phyloP scores from a whole-genome alignment of 2,888 invertebrate species.

The Pristionchus arcanus region DNA sequence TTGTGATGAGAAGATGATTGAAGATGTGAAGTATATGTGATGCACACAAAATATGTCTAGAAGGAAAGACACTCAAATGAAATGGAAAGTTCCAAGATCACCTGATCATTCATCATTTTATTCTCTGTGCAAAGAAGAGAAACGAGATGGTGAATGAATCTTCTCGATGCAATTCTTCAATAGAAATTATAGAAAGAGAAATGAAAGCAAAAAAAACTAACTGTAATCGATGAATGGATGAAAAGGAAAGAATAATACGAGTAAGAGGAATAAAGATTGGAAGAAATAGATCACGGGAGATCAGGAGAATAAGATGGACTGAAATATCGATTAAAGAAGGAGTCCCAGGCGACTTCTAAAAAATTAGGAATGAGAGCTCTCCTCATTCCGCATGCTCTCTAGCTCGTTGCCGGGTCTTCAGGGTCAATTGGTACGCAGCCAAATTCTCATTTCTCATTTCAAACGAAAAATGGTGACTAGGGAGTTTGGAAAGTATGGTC shows the following conservation, averaged over 20 bases:
- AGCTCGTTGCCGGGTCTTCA: too few relatives aligned
- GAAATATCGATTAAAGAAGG: background rate
- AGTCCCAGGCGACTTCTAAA: too few relatives aligned
- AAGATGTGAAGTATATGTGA: slow-evolving; percentile 7
- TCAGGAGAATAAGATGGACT: background rate
- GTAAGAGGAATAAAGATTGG: slow-evolving; percentile 42
- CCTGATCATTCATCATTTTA: slow-evolving; percentile 50
- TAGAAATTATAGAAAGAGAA: background rate
- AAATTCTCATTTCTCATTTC: too few relatives aligned
- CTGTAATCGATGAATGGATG: slow-evolving; percentile 9
- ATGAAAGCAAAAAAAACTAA: background rate
- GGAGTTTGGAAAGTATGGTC: too few relatives aligned
- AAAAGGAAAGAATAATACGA: background rate
- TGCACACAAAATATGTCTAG: slow-evolving; percentile 24
- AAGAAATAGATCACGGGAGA: slow-evolving; percentile 47
- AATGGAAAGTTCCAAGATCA: slow-evolving; percentile 16
- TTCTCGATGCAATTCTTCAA: background rate
- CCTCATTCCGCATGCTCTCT: too few relatives aligned
- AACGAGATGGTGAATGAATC: background rate
- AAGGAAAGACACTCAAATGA: background rate
- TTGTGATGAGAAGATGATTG: background rate
- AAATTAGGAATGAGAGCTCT: too few relatives aligned
- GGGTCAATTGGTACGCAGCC: too few relatives aligned
- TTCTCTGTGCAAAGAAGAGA: slow-evolving; percentile 42
- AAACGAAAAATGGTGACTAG: too few relatives aligned